Percentiles rank a stretch among this genome's conserved stretches.
These are phyloP conservation scores for Pionites leucogaster DNA, from an alignment of 2,113 vertebrate genomes.

Conservation along the genomic window DNA sequence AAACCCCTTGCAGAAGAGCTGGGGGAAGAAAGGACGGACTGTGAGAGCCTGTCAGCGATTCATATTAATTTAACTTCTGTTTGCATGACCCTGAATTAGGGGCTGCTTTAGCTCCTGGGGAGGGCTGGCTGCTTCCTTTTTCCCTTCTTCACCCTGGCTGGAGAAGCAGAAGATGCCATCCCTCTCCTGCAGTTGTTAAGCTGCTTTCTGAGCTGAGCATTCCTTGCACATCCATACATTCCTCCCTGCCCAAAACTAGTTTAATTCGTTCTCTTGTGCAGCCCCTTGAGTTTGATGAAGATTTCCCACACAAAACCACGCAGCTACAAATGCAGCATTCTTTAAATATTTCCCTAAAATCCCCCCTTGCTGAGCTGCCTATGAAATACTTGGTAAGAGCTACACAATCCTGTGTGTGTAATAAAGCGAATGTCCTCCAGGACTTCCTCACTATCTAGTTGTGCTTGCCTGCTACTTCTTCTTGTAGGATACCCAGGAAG, in stretches of 20 bases:
- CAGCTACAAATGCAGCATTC: neutral
- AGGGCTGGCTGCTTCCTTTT: neutral
- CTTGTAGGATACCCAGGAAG: neutral
- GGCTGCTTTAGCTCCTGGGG: neutral
- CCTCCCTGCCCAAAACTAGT: rapidly evolving
- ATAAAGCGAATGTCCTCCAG: neutral
- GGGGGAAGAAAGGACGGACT: neutral
- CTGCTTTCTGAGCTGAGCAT: neutral
- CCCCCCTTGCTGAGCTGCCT: neutral
- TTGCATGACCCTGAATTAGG: neutral
- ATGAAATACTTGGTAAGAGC: neutral
- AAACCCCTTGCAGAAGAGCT: neutral
- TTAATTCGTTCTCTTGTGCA: neutral
- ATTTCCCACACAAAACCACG: neutral
- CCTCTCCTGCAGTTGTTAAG: neutral
- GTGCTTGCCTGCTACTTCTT: neutral
- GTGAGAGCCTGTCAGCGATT: neutral
- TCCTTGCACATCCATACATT: neutral
- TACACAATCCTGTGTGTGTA: neutral
- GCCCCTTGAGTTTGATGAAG: neutral
- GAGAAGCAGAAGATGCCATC: neutral
- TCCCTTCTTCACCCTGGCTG: neutral
- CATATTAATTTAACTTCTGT: neutral
- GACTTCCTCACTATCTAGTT: neutral
- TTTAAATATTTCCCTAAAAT: neutral